Base-by-base conservation (phyloP, 1,140 invertebrate species). In the Dicyema japonicum region DNA sequence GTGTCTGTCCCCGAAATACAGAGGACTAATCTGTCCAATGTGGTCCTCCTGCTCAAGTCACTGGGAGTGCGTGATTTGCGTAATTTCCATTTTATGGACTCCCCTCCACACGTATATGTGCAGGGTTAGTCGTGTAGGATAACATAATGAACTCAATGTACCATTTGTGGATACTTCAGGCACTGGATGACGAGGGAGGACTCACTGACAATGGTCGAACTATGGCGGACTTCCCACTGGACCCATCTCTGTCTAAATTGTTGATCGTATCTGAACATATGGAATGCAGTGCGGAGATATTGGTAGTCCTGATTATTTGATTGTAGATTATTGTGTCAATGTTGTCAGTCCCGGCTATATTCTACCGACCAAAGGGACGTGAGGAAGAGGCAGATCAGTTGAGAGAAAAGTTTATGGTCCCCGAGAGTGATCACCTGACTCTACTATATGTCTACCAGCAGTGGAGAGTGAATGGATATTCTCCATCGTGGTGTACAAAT, bases 81-180 rank as follows among this genome's bases (percentile, higher is more conserved):
- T 12, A 71, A 78, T 27, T 97, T 97, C 47, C 82, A 94, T 46
- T 97, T 97, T 40, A 97, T 97, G 88, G 88, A 97, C 46, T 78
- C 85, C 7, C 85, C 88, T 5, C 85, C 88, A 4, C 69, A 12
- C 29, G 46, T 42, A 37, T 90, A 2, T 65, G 69, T 17, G 37
- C 13, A 15, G 7, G 7, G n/a, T 15, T 15, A 2, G 16, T 14
- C 9, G 8, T 9, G 16, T 24, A 76, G 61, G 85, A 94, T 44
- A 97, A 92, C 39, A 88, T 97, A 42, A 54, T 94, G 6, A 94
- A 97, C 53, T 97, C 88, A 0, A 67, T 97, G 57, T 97, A 92
- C 53, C 85, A 94, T 44, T 50, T 97, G 18, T 97, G 88, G 88
- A 90, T 90, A 32, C 56, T 97, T 6, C 78, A 82, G 13, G 85